A percentile compares a stretch with the other conserved stretches of the same genome.
Evolutionary conservation across 1,140 invertebrate genomes (phyloP).

Genomic region (Achatina immaculata): DNA sequence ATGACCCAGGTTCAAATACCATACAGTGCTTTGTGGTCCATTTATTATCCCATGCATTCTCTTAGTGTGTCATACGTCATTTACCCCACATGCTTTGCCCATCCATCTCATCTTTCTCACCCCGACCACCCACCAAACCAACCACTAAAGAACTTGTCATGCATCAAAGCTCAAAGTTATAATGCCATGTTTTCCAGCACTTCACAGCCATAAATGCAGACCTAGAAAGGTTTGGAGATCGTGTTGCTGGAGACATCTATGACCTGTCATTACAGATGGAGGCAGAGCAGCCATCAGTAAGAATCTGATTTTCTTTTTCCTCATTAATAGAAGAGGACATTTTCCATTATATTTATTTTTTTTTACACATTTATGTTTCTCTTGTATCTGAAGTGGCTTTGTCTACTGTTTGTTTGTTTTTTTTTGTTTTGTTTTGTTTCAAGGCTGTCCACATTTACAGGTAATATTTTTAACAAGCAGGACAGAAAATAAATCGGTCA

Average conservation of each 20-base stretch:
- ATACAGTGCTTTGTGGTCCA: no score
- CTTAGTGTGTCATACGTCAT: no score
- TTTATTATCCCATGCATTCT: no score
- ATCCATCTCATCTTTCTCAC: no score
- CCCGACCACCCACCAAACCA: no score
- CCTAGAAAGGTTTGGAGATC: conserved; percentile 68
- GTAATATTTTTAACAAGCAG: not conserved
- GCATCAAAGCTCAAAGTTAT: no score
- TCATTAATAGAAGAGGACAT: not conserved
- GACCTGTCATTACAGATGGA: conserved; percentile 74
- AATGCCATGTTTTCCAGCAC: conserved; percentile 37
- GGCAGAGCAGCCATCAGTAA: conserved; percentile 69
- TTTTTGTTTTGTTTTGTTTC: not conserved
- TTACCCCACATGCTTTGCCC: no score
- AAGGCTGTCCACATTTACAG: not conserved
- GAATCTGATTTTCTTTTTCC: not conserved
- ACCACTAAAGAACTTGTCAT: no score
- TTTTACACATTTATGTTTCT: not conserved
- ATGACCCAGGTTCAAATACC: no score
- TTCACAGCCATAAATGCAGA: conserved; percentile 67
- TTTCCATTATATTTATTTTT: not conserved
- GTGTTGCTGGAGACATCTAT: conserved; percentile 73
- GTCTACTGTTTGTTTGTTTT: not conserved
- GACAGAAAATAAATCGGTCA: not conserved
- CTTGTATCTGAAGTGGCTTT: not conserved